phyloP scores from a whole-genome alignment of 2,797 vertebrate genomes.

The Petrocephalus schoutedeni region DNA sequence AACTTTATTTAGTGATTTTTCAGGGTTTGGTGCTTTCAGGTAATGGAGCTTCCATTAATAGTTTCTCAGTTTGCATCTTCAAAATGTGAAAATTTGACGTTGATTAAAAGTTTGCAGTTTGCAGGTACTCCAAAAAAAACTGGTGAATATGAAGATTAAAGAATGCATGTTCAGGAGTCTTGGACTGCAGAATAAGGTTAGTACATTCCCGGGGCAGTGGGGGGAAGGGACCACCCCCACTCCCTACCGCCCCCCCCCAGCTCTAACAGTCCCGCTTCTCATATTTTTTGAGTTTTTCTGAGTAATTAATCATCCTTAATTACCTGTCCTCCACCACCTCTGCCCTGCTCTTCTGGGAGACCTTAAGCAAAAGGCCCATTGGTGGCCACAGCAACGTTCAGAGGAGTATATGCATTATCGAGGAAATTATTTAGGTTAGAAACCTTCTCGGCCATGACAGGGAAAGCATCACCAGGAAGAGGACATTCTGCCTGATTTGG shows the following conservation, averaged over 20 bases:
- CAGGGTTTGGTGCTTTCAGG: background rate
- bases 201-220: background rate
- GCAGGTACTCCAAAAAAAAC: background rate
- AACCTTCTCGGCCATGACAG: background rate
- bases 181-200: background rate
- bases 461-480: too few relatives aligned
- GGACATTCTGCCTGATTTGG: background rate
- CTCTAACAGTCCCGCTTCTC: background rate
- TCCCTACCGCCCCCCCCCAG: background rate
- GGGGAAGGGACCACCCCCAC: too few relatives aligned
- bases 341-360: background rate
- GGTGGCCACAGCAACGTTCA: background rate
- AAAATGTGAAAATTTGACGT: background rate
- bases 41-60: background rate
- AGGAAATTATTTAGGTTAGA: background rate
- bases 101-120: background rate
- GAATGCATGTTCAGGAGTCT: background rate
- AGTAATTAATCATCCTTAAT: slow-evolving; percentile 12
- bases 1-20: background rate
- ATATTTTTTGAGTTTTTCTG: background rate
- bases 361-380: background rate
- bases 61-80: background rate
- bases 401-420: background rate
- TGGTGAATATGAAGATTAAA: background rate
- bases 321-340: background rate